Percentiles rank a stretch among this genome's conserved stretches.
Conservation (phyloP, 2,797 vertebrate genomes). For the Tauraco hartlaubi region DNA sequence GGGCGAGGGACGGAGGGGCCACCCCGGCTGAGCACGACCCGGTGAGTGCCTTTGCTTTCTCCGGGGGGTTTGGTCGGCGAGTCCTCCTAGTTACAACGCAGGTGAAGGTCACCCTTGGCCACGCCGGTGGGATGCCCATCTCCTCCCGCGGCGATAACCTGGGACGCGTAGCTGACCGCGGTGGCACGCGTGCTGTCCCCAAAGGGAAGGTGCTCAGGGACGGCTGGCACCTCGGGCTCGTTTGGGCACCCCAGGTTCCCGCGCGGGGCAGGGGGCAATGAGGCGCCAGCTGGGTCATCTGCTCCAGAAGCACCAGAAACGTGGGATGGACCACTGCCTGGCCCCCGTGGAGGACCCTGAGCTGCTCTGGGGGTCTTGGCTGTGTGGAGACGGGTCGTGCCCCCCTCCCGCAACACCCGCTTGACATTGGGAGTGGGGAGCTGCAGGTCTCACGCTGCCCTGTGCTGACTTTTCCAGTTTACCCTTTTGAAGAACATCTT, state of each 20-base stretch:
- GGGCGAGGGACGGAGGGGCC: too few relatives aligned
- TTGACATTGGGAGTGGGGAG: not conserved
- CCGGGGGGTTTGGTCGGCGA: too few relatives aligned
- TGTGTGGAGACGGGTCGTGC: fast-evolving
- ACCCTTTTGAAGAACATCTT: not conserved
- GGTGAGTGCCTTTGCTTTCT: too few relatives aligned
- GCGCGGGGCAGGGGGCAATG: fast-evolving
- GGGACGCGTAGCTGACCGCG: fast-evolving
- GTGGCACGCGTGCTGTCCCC: not conserved
- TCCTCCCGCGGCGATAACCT: not conserved
- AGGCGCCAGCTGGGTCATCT: fast-evolving
- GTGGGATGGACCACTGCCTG: not conserved
- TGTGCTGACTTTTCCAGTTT: not conserved
- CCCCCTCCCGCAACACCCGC: fast-evolving
- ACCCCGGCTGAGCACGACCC: too few relatives aligned
- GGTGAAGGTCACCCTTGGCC: too few relatives aligned
- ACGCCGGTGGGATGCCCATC: fast-evolving
- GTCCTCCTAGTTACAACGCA: too few relatives aligned
- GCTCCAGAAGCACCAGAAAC: fast-evolving
- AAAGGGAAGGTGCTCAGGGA: fast-evolving
- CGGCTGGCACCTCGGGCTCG: fast-evolving
- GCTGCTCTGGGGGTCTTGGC: fast-evolving
- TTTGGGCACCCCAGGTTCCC: not conserved
- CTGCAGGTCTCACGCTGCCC: not conserved
- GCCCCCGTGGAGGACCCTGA: fast-evolving